Base-by-base conservation (phyloP, 2,888 invertebrate species). In the Adelphocoris suturalis region DNA sequence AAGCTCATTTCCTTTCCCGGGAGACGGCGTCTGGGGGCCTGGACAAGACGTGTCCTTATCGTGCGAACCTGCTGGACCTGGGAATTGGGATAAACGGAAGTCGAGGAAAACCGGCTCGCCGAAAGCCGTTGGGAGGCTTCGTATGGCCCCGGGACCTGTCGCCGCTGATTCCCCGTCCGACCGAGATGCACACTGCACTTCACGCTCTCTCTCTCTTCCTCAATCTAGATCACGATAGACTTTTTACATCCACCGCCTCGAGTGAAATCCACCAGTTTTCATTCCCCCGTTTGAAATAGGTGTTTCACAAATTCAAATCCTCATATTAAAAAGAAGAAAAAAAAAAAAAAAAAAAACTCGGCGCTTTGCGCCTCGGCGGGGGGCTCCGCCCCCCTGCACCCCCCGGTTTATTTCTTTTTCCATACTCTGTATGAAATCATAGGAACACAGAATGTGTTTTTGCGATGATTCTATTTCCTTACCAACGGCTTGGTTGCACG, bases 1-100 rank as follows among this genome's bases (percentile, higher is more conserved):
- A 80, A 80, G 78, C 78, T 80, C 78, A 80, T 80, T 80, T 80
- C 78, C 78, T 80, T 80, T 47, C 68, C 5, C 11, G 23, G 78
- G 78, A 80, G 84, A 47, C 84, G 84, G 84, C 55, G 28, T 52
- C 47, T 57, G 84, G 55, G 55, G 12, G 19, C 11, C 23, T 28
- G 47, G 82, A 19, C 47, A 47, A 16, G 47, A 80, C 16, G 12
- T 16, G 28, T 16, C n/a, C 13, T 12, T 19, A 52, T 48, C 47
- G 52, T 68, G 68, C 23, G 68, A 68, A 68, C 68, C 23, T 68
- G 68, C 27, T 68, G 68, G 68, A 68, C 23, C 84, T 84, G 84
- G 55, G 84, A 84, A 84, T 84, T 84, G 84, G 84, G 84, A 84
- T 84, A 84, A 84, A 84, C 84, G 84, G 84, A 84, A 84, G 84